Percentiles rank a stretch among this genome's conserved stretches.
Evolutionary conservation across 2,888 invertebrate species (phyloP).

Genomic region (Orthonevra nobilis): DNA sequence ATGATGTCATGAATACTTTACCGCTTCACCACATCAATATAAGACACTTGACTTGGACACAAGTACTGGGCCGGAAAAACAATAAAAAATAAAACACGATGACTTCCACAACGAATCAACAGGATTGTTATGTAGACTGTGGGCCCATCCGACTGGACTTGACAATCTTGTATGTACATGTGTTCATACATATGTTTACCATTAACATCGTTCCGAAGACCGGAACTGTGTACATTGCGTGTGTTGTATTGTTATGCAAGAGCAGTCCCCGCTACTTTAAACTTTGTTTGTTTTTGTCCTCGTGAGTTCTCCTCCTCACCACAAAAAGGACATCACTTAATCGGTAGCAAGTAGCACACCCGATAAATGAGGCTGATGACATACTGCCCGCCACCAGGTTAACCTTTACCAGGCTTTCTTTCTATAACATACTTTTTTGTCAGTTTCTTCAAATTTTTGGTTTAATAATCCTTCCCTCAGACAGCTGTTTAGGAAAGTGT

Average conservation of each 20-base stretch:
- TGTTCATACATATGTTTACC: constrained; percentile 33
- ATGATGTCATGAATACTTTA: constrained; percentile 61
- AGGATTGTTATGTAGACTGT: constrained; percentile 35
- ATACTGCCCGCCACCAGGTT: constrained; percentile 36
- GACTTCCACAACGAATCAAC: constrained; percentile 51
- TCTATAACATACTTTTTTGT: constrained; percentile 10
- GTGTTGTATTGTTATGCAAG: constrained; percentile 58
- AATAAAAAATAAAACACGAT: constrained; percentile 1
- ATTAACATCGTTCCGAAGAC: constrained; percentile 41
- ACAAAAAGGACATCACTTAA: constrained; percentile 50
- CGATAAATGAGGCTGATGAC: constrained; percentile 22
- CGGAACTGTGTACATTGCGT: constrained; percentile 56
- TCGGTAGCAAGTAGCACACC: neutral
- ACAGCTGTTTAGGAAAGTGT: constrained; percentile 43
- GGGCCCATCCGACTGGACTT: constrained; percentile 17
- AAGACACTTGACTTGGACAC: constrained; percentile 50
- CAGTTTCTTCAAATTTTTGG: constrained; percentile 9
- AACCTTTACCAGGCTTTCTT: constrained; percentile 33
- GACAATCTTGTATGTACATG: constrained; percentile 44
- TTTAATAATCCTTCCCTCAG: neutral
- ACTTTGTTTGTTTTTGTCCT: constrained; percentile 40
- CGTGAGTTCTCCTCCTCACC: constrained; percentile 9
- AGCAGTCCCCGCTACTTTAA: constrained; percentile 19
- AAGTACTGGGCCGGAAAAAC: constrained; percentile 5
- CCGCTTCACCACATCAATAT: constrained; percentile 16